Evolutionary conservation across 2,797 vertebrate genomes (phyloP).

Genomic region (Channa striata): DNA sequence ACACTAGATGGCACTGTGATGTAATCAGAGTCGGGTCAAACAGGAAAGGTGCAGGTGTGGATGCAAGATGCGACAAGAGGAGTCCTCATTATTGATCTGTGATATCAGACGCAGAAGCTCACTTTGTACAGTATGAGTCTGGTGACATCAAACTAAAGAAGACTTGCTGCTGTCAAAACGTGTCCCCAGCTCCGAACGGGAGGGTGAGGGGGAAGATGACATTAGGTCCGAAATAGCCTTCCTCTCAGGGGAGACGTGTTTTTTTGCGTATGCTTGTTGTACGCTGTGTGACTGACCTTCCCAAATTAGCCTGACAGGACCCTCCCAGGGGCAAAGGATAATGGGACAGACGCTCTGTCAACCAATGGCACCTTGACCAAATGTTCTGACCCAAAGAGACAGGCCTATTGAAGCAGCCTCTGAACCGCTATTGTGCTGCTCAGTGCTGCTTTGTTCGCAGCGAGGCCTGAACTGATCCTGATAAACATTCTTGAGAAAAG

Average conservation of each 20-base stretch:
- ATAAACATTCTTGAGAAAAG: constrained; percentile 41
- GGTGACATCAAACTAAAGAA: constrained; percentile 38
- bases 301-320: constrained; percentile 71
- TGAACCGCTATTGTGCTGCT: constrained; percentile 20
- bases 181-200: constrained; percentile 18
- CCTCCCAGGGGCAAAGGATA: constrained; percentile 55
- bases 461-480: constrained; percentile 41
- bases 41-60: constrained; percentile 22
- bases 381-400: constrained; percentile 52
- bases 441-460: constrained; percentile 30
- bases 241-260: constrained; percentile 68
- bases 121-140: constrained; percentile 46
- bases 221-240: constrained; percentile 68
- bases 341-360: constrained; percentile 43
- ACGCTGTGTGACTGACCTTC: constrained; percentile 71
- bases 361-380: constrained; percentile 75
- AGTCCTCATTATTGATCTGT: constrained; percentile 60
- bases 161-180: constrained; percentile 38
- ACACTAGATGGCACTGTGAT: constrained; percentile 63
- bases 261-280: constrained; percentile 59
- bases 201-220: not conserved
- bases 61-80: constrained; percentile 15
- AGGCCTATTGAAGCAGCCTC: constrained; percentile 38
- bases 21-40: constrained; percentile 11
- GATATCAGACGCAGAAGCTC: constrained; percentile 47